Evolutionary conservation across 2,888 invertebrate genomes (phyloP).

Genomic region (Tholera decimalis): DNA sequence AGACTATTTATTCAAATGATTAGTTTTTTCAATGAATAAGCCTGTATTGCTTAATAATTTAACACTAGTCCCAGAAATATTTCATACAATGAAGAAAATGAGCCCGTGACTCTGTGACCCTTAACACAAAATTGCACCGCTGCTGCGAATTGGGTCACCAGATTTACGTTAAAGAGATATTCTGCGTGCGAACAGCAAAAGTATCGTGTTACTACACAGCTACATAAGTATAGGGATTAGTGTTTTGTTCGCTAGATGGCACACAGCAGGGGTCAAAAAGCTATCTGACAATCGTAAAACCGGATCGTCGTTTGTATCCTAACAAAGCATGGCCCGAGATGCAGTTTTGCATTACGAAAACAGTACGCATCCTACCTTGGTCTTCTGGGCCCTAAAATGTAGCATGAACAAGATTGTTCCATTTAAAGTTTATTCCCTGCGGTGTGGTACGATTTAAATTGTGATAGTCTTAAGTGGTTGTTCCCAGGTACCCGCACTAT

Average conservation of each 20-base stretch:
- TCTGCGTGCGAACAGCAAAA: slow-evolving; percentile 56
- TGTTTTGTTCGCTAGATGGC: slow-evolving; percentile 74
- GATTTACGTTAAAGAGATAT: slow-evolving; percentile 44
- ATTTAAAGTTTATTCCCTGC: slow-evolving; percentile 58
- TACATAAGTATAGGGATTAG: slow-evolving; percentile 62
- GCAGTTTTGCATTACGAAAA: slow-evolving; percentile 77
- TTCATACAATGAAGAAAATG: background rate
- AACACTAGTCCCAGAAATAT: slow-evolving; percentile 1
- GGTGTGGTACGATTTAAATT: slow-evolving; percentile 51
- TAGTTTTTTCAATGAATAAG: too few relatives aligned
- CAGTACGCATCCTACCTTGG: slow-evolving; percentile 65
- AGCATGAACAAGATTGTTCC: slow-evolving; percentile 60
- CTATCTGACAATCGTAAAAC: slow-evolving; percentile 78
- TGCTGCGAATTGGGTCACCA: slow-evolving; percentile 38
- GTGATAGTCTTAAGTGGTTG: slow-evolving; percentile 52
- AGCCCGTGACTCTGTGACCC: slow-evolving; percentile 4
- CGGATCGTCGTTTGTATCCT: slow-evolving; percentile 72
- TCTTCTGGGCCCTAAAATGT: slow-evolving; percentile 69
- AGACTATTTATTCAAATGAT: too few relatives aligned
- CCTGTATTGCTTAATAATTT: too few relatives aligned
- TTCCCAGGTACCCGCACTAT: slow-evolving; percentile 38
- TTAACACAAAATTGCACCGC: slow-evolving; percentile 35
- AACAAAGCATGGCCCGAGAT: slow-evolving; percentile 70
- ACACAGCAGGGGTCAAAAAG: slow-evolving; percentile 77
- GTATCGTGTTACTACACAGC: slow-evolving; percentile 56